Evolutionary conservation across 2,113 vertebrate genomes (phyloP).

Genomic region (Entelurus aequoreus): DNA sequence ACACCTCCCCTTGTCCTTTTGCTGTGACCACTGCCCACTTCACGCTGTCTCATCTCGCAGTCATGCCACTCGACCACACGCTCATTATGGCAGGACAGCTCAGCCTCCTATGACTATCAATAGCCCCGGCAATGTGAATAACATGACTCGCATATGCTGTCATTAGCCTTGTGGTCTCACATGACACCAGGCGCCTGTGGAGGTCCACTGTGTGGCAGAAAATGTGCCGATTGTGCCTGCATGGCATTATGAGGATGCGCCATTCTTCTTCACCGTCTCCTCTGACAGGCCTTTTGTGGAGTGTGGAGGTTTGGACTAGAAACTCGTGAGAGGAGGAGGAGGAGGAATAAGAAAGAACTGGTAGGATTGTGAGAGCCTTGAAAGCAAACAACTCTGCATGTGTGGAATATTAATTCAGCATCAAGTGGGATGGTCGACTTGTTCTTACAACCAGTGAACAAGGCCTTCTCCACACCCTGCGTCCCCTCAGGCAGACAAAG

Average conservation of each 20-base stretch:
- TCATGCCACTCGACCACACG: conserved; percentile 39
- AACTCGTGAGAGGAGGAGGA: conserved; percentile 3
- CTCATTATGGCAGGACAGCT: conserved; percentile 25
- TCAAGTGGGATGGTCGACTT: conserved; percentile 12
- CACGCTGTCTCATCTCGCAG: conserved; percentile 41
- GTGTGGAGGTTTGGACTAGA: conserved; percentile 1
- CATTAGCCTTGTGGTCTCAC: conserved; percentile 20
- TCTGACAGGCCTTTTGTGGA: conserved; percentile 18
- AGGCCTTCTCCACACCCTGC: conserved; percentile 23
- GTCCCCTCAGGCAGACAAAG: conserved; percentile 32
- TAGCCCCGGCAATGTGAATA: conserved; percentile 18
- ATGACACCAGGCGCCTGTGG: conserved; percentile 12
- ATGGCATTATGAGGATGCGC: neutral
- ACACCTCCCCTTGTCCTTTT: conserved; percentile 8
- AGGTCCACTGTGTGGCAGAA: conserved; percentile 1
- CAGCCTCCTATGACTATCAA: conserved; percentile 28
- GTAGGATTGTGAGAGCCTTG: conserved; percentile 29
- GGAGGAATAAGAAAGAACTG: neutral
- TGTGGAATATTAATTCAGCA: conserved; percentile 33
- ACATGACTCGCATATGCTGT: conserved; percentile 22
- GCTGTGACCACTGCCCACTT: conserved; percentile 28
- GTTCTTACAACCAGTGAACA: conserved; percentile 24
- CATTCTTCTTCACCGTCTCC: conserved; percentile 3
- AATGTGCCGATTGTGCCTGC: neutral
- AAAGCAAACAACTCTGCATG: conserved; percentile 26